Evolutionary conservation across 2,888 invertebrate species (phyloP).

Genomic region (Diplolepis rosae): DNA sequence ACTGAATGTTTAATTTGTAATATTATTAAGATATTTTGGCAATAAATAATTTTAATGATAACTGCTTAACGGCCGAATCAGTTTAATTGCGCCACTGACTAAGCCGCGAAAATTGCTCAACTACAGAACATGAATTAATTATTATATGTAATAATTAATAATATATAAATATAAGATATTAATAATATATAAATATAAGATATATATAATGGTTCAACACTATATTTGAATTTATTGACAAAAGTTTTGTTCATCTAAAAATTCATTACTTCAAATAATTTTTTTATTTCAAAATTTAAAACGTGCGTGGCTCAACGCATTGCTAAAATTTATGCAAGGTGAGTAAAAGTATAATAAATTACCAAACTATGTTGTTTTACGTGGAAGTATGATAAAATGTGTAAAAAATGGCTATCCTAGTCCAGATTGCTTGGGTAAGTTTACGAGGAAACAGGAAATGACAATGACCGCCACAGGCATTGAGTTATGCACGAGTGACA

Average conservation of each 20-base stretch:
- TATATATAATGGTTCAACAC: no score
- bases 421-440: not conserved
- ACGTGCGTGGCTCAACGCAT: no score
- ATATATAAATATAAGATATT: no score
- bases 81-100: not conserved
- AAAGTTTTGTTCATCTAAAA: not conserved
- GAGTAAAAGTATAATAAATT: no score
- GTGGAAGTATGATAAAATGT: not conserved
- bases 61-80: not conserved
- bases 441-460: conserved; percentile 18
- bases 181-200: no score
- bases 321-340: no score
- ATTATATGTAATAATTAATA: no score
- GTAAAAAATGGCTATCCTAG: conserved; percentile 2
- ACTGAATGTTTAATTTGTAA: no score
- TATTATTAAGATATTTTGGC: no score
- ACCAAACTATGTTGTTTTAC: not conserved
- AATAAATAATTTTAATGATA: no score
- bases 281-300: not conserved
- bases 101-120: not conserved
- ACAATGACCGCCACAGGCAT: not conserved
- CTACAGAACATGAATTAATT: not conserved
- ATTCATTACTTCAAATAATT: not conserved
- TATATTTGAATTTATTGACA: not conserved
- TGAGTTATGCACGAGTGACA: conserved; percentile 24